These are phyloP conservation scores for Drosophila willistoni DNA, from an alignment of 1,140 invertebrate species.

Conservation along the genomic window DNA sequence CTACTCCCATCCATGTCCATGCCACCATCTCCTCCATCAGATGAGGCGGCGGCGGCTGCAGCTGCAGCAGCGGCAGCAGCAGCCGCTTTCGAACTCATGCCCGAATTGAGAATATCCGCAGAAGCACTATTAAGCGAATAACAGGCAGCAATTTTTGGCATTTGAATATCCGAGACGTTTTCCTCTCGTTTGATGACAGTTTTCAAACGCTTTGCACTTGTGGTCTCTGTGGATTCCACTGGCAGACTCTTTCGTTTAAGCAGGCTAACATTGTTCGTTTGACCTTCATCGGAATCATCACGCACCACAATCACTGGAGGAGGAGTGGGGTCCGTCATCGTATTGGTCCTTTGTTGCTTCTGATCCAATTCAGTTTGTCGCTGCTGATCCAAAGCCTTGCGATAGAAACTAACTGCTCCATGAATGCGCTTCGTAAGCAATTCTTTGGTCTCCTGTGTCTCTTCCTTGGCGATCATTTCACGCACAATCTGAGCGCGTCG, in stretches of 20 bases:
- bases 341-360: not conserved
- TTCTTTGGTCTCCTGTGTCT: conserved; percentile 35
- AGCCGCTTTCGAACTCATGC: conserved; percentile 23
- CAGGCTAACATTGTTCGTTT: not conserved
- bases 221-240: not conserved
- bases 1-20: conserved; percentile 11
- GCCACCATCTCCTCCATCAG: not conserved
- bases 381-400: conserved; percentile 56
- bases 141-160: conserved; percentile 66
- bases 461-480: conserved; percentile 1
- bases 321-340: not conserved
- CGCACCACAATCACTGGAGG: conserved; percentile 41
- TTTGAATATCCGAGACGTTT: conserved; percentile 39
- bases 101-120: conserved; percentile 18
- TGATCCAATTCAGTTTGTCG: conserved; percentile 34
- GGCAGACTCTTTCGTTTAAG: conserved; percentile 1
- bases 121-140: conserved; percentile 55
- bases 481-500: conserved; percentile 24
- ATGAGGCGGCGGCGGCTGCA: not conserved
- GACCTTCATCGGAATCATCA: conserved; percentile 57
- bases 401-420: conserved; percentile 49
- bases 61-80: conserved; percentile 7
- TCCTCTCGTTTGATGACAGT: not conserved
- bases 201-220: conserved; percentile 34
- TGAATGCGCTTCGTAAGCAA: conserved; percentile 40